Evolutionary conservation across 2,113 vertebrate genomes (phyloP), one percentile per base, ranked within the genome.

Genomic region (Lagopus muta): DNA sequence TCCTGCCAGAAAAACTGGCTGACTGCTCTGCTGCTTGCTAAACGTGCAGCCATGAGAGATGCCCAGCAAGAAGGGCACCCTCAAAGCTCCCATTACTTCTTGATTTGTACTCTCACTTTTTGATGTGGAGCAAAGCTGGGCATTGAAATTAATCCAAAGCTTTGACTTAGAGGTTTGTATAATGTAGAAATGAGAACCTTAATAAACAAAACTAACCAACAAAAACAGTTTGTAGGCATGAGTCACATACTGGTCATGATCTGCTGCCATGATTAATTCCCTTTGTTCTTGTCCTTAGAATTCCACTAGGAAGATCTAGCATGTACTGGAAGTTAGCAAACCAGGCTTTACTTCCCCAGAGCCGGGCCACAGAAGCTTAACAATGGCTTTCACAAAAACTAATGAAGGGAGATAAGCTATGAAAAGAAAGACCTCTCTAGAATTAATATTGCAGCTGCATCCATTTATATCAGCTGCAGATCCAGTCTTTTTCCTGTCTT

Each of bases 401-500:
- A 90, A 77, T 75, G 40, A 34, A 76, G 30, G 15, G 28, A 91
- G 76, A 91, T 91, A 86, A 77, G 12, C 64, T 62, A 62, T 85
- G 91, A 93, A 92, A 90, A 94, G 82, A 71, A 27, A 28, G 5
- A 52, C 22, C 9, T 69, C 66, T 84, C 20, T 70, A 61, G 69
- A 89, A 93, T 94, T 91, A 81, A 67, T 82, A 90, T 91, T 61
- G 79, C 87, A 96, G 72, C 85, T 94, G 72, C 47, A 83, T 30
- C 72, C 75, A 45, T 91, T 91, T 75, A 61, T 13, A 93, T n/a
- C 76, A 86, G 75, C 47, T 91, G 85, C 86, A 93, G 60, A 86
- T 60, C 20, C 40, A 93, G 88, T 36, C 34, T 81, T 88, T 82
- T 71, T 7, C 76, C 76, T 81, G 17, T 91, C 27, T 86, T 92